Conservation (phyloP, 2,888 invertebrate species). For the Napeogenes inachia region DNA sequence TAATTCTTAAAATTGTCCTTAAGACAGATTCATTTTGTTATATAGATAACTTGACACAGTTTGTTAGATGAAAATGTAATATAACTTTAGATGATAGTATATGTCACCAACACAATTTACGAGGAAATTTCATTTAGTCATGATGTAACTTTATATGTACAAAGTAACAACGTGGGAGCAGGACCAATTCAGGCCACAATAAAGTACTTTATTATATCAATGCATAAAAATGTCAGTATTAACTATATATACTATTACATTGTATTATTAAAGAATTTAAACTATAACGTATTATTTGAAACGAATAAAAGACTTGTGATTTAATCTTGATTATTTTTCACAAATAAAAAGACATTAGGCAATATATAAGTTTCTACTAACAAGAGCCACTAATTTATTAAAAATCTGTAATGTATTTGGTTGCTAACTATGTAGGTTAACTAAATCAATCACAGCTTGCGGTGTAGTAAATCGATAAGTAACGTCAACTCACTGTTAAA, state of each 20-base stretch:
- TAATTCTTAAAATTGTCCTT: no score
- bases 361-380: no score
- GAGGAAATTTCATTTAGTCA: slow-evolving; percentile 7
- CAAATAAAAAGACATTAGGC: no score
- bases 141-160: slow-evolving; percentile 1
- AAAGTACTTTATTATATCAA: slow-evolving; percentile 1
- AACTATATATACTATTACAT: not conserved
- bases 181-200: not conserved
- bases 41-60: no score
- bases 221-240: slow-evolving; percentile 3
- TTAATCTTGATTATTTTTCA: no score
- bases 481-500: not conserved
- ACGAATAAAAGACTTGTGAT: not conserved
- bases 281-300: not conserved
- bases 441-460: not conserved
- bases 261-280: not conserved
- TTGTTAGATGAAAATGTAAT: slow-evolving; percentile 2
- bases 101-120: slow-evolving; percentile 2
- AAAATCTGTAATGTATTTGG: no score
- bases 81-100: not conserved
- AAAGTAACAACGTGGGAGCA: slow-evolving; percentile 1
- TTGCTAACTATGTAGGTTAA: not conserved
- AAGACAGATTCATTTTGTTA: no score
- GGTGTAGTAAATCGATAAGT: not conserved
- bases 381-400: no score